Evolutionary conservation across 2,113 vertebrate genomes (phyloP).

Genomic region (Mobula hypostoma): DNA sequence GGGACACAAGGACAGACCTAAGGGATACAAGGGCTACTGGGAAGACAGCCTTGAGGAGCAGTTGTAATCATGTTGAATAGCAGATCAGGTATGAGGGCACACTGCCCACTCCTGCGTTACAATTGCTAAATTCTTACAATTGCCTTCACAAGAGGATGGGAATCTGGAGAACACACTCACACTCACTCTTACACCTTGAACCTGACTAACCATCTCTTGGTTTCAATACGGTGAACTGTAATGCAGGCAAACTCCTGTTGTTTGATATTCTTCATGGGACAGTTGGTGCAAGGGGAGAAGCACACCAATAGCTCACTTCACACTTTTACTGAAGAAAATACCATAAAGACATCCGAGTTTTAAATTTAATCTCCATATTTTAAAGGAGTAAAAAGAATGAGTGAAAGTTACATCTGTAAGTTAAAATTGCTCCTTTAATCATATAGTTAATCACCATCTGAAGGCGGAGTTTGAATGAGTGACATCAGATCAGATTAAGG

Average conservation of each 20-base stretch:
- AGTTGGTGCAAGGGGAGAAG: no score
- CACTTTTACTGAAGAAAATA: neutral
- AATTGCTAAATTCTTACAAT: neutral
- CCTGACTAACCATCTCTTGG: neutral
- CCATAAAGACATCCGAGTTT: neutral
- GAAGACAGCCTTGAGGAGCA: no score
- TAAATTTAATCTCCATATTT: neutral
- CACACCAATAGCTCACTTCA: neutral
- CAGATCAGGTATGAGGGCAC: no score
- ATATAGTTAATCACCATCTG: neutral
- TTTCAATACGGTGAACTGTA: neutral
- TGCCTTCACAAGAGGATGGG: neutral
- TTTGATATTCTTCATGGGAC: neutral
- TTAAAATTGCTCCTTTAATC: neutral
- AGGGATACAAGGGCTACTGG: no score
- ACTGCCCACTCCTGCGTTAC: no score
- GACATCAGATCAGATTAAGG: conserved; percentile 12
- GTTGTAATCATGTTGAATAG: no score
- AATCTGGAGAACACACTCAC: neutral
- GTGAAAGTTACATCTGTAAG: neutral
- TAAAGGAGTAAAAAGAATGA: neutral
- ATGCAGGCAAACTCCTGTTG: neutral
- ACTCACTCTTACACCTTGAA: neutral
- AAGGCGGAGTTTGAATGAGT: neutral
- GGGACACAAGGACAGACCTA: no score